Evolutionary conservation across 2,888 invertebrate genomes (phyloP).

Genomic region (Corythucha ciliata): DNA sequence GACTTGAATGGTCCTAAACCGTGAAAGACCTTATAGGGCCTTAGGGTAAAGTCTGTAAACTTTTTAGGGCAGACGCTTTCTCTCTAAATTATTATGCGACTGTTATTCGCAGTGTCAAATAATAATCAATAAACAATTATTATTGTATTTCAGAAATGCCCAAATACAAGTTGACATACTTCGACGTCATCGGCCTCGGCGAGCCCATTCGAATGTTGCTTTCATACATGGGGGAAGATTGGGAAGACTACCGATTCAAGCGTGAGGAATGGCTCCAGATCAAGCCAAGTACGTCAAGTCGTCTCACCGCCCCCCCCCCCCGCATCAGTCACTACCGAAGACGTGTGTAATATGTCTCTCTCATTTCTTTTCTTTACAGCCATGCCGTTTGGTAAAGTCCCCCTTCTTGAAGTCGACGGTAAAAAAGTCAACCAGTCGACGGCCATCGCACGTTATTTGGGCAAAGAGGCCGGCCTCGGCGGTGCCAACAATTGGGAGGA

Average conservation of each 20-base stretch:
- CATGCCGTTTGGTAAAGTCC: slow-evolving; percentile 55
- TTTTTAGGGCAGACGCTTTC: no score
- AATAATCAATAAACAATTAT: no score
- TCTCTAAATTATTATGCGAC: no score
- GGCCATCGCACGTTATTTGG: slow-evolving; percentile 54
- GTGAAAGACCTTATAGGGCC: no score
- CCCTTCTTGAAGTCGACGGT: slow-evolving; percentile 53
- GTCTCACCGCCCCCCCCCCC: no score
- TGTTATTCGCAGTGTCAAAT: no score
- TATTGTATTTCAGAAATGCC: no score
- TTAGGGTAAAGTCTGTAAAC: no score
- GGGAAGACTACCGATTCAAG: slow-evolving; percentile 41
- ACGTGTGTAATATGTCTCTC: neutral
- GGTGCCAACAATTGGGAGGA: slow-evolving; percentile 50
- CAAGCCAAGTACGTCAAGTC: slow-evolving; percentile 40
- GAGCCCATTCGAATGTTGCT: slow-evolving; percentile 42
- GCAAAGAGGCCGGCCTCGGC: slow-evolving; percentile 49
- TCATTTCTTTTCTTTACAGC: slow-evolving; percentile 39
- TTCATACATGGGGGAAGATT: slow-evolving; percentile 40
- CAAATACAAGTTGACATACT: slow-evolving; percentile 43
- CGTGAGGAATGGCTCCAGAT: slow-evolving; percentile 22
- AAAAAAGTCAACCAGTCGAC: slow-evolving; percentile 51
- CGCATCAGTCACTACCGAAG: no score
- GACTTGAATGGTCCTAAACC: no score
- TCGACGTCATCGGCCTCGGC: slow-evolving; percentile 42